A percentile compares a stretch with the other conserved stretches of the same genome.
Conservation (phyloP, 2,888 invertebrate species). For the Eurytoma californica region DNA sequence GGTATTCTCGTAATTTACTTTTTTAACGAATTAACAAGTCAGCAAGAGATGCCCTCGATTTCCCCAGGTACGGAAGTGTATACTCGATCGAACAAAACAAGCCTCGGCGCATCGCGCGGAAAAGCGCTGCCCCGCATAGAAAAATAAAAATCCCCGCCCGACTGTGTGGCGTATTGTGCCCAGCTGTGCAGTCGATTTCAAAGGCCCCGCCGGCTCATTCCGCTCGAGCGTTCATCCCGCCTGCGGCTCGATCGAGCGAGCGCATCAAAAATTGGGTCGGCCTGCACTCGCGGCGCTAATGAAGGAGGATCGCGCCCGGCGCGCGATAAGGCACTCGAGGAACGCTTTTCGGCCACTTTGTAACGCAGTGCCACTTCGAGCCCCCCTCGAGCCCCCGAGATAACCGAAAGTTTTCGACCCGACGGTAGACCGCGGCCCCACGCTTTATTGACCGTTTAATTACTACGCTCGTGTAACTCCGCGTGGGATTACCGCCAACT, state of each 20-base stretch:
- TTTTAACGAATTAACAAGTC: too few relatives aligned
- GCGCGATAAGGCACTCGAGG: not conserved
- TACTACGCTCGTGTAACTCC: not conserved
- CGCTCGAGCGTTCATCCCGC: conserved; percentile 34
- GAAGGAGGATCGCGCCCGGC: not conserved
- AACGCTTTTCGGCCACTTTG: conserved; percentile 9
- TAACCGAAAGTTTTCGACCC: not conserved
- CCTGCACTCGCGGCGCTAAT: not conserved
- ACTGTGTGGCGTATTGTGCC: not conserved
- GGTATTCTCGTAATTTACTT: too few relatives aligned
- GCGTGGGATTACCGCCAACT: not conserved
- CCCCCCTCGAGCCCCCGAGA: too few relatives aligned
- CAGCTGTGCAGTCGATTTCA: conserved; percentile 13
- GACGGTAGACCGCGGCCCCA: not conserved
- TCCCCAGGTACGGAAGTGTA: too few relatives aligned
- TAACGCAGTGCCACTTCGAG: not conserved
- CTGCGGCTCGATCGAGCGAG: not conserved
- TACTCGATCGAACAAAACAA: too few relatives aligned
- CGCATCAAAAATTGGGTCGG: conserved; percentile 36
- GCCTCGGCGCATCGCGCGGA: too few relatives aligned
- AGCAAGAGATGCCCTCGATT: too few relatives aligned
- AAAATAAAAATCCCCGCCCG: too few relatives aligned
- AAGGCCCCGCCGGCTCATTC: conserved; percentile 40
- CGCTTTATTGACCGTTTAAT: conserved; percentile 19
- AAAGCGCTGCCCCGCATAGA: too few relatives aligned